Evolutionary conservation across 2,888 invertebrate species (phyloP), one percentile per base, ranked within the genome.

Genomic region (Meiosimyza platycephala): DNA sequence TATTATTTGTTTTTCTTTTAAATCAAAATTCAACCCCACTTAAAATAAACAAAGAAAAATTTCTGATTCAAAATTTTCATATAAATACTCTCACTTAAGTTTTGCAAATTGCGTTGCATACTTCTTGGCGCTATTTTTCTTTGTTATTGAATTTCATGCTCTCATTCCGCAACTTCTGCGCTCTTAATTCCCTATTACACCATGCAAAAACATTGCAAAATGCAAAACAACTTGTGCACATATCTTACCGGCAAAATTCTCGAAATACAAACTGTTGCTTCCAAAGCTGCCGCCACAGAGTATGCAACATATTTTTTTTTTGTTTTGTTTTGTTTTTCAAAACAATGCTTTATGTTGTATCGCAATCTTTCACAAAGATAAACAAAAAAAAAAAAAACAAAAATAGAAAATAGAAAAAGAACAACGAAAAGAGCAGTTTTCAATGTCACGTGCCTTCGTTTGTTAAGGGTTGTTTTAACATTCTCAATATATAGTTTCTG

Each of bases 81-180:
- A 1, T 9, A 40, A 71, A 67, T 63, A 63, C 47, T 64, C 28
- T 64, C 64, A 64, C 28, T 67, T 77, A 70, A 72, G 71, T 65
- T n/a, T 66, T 11, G 22, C 15, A 16, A 62, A 59, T 62, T 3
- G 15, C 59, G 76, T 57, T 63, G 72, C 82, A 79, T 80, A 80
- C 63, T 63, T 70, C 62, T 52, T 12, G 60, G 48, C 40, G 67
- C 22, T 57, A 1, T 57, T 28, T 33, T 55, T 6, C n/a, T 28
- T 64, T 18, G 50, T 22, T n/a, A 40, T 15, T 28, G 11, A 60
- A 6, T 12, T 28, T 22, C 33, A 28, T 60, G 22, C 33, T 11
- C 22, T 22, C 33, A 22, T 28, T 28, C 33, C 12, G 5, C 3
- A 9, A 22, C 4, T 54, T 66, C 33, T 52, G 33, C 55, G 7